Evolutionary conservation across 2,113 vertebrate species (phyloP).

Genomic region (Dolichotis patagonum): DNA sequence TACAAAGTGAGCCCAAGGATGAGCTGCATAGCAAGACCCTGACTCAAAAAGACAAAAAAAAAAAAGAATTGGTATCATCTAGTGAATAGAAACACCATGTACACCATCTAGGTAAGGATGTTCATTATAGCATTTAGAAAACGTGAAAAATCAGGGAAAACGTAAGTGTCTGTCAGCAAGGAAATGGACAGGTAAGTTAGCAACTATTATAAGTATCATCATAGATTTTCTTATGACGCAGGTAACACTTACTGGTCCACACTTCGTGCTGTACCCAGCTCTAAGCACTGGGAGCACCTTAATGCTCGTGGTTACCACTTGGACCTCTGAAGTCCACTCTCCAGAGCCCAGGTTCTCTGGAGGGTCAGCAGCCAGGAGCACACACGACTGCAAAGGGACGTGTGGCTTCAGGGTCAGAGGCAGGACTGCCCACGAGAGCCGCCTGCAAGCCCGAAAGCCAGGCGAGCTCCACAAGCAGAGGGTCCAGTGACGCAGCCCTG

Average conservation of each 20-base stretch:
- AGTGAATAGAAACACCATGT: background rate
- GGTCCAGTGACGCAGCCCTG: background rate
- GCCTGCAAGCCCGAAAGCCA: background rate
- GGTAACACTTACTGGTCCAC: background rate
- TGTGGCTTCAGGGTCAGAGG: background rate
- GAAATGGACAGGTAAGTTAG: background rate
- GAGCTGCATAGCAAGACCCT: no score
- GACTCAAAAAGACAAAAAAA: no score
- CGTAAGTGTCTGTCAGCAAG: background rate
- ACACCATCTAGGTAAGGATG: background rate
- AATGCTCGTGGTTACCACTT: background rate
- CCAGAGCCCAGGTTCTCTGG: background rate
- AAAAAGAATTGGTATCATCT: background rate
- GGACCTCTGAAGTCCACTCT: background rate
- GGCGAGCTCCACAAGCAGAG: background rate
- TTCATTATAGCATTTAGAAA: background rate
- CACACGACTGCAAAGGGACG: background rate
- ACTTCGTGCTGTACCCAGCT: background rate
- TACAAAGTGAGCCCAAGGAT: no score
- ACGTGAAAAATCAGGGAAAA: conserved; percentile 7
- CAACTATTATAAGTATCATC: background rate
- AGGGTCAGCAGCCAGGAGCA: background rate
- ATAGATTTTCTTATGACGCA: background rate
- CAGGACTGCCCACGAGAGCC: background rate
- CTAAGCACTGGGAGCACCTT: background rate